Evolutionary conservation across 2,797 vertebrate genomes (phyloP), one percentile per base, ranked within the genome.

Genomic region (Sebastes kiyomatsui): DNA sequence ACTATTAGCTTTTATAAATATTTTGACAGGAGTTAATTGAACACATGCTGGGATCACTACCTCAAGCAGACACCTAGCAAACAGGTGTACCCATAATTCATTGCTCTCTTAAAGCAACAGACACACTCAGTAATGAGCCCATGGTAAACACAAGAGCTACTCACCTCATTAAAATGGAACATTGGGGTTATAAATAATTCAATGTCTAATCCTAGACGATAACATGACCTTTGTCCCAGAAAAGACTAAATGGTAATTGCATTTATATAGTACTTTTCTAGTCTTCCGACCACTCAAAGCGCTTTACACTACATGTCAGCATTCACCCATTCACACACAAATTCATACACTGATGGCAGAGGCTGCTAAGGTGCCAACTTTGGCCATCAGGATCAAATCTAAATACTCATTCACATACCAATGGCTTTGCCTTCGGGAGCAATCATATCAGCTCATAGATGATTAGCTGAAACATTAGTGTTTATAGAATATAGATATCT

Each of bases 81-180:
- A 55, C 20, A 25, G n/a, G 61, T 55, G 10, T 27, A 60, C 67
- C 55, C 64, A 67, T 22, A 55, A 82, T 27, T 6, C 68, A 72
- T 3, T 35, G 68, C 56, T 58, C 58, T 62, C 49, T 77, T 77
- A 73, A 82, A 82, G 64, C 8, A 35, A 67, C 62, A 67, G 54
- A 13, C 6, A 6, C 55, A 30, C 62, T 42, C 33, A 38, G 23
- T 35, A 32, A 72, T 35, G 32, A 79, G 22, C 35, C 22, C 59
- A 2, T 7, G n/a, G 7, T 20, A 25, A 49, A 25, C n/a, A 66
- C 10, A 58, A 72, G 60, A 66, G 61, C 22, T 49, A 5, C 61
- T 46, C n/a, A 14, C 33, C 61, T 70, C 11, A 22, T 77, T 62
- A 25, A 32, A 33, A 66, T 27, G 27, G 9, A 62, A 33, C 27